Percentiles rank a stretch among this genome's conserved stretches.
These are phyloP conservation scores for Gandaritis pyraliata DNA, from an alignment of 2,888 invertebrate species.

Conservation along the genomic window DNA sequence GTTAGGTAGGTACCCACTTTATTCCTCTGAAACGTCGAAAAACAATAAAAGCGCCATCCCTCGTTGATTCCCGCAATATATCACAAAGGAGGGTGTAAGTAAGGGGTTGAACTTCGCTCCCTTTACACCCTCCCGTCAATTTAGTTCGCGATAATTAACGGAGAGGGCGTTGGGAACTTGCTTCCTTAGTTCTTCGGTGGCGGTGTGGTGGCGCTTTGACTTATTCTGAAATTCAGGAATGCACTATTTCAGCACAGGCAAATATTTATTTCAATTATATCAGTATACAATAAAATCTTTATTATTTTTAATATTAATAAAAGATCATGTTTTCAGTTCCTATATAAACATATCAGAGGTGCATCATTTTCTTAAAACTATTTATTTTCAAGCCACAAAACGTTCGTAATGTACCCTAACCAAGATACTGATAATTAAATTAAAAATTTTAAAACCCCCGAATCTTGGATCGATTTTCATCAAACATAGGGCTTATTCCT, in stretches of 20 bases:
- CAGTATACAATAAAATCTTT: too few species aligned
- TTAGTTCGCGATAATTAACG: constrained; percentile 43
- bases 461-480: too few species aligned
- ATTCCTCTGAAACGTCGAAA: background rate
- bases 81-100: constrained; percentile 22
- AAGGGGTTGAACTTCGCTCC: constrained; percentile 27
- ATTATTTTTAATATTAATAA: too few species aligned
- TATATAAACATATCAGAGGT: too few species aligned
- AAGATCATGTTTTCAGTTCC: too few species aligned
- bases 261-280: too few species aligned
- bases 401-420: too few species aligned
- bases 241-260: background rate
- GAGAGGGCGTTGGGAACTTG: constrained; percentile 42
- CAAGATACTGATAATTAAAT: too few species aligned
- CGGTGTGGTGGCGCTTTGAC: constrained; percentile 35
- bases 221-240: background rate
- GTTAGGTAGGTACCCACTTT: background rate
- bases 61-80: constrained; percentile 17
- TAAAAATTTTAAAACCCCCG: too few species aligned
- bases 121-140: constrained; percentile 19
- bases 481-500: too few species aligned
- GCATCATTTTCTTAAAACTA: too few species aligned
- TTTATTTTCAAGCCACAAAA: too few species aligned
- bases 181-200: constrained; percentile 12
- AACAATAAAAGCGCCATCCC: constrained; percentile 33